Base-by-base conservation (phyloP, 2,797 vertebrate genomes). In the Gambusia yucatana region DNA sequence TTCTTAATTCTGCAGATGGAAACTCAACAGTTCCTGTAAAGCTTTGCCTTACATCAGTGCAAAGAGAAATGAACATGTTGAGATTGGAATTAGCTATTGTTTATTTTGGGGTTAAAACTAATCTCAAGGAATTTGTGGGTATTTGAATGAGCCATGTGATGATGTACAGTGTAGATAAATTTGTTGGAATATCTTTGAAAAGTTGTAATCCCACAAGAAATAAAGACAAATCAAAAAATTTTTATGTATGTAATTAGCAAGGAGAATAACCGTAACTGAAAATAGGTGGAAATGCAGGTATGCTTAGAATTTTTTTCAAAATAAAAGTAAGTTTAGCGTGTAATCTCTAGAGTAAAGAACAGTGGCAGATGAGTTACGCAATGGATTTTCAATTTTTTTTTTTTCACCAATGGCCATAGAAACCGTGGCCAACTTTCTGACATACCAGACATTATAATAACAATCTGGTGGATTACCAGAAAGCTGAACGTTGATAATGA, bases 81-180 rank as follows among this genome's bases (percentile, higher is more conserved):
- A 85, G 88, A 87, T 76, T 77, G 82, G 74, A 73, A 82, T 87
- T 75, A 81, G 86, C 78, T 76, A 10, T 77, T 91, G 88, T 86
- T 93, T 92, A 89, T 90, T 92, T 89, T 85, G 82, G 81, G 82
- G 78, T 75, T 91, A 86, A 90, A 79, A 86, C 75, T 85, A 92
- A 92, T 92, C 82, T 90, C 85, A 69, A 69, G 39, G 87, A 81
- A 43, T 82, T 82, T 91, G 87, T 93, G 92, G 39, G 39, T 25
- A 41, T 69, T 89, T 80, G 84, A 87, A 79, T 85, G 74, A 86
- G 65, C 78, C 81, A 48, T 77, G 22, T 43, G 10, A 39, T 43
- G 22, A n/a, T 3, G 25, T 69, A 69, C 65, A 43, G 65, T 69
- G 36, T 2, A 39, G 39, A 5, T 7, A 11, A 2, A 39, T 67